A percentile compares a stretch with the other conserved stretches of the same genome.
phyloP scores from a whole-genome alignment of 2,888 invertebrate genomes.

The Phragmatobia fuliginosa region DNA sequence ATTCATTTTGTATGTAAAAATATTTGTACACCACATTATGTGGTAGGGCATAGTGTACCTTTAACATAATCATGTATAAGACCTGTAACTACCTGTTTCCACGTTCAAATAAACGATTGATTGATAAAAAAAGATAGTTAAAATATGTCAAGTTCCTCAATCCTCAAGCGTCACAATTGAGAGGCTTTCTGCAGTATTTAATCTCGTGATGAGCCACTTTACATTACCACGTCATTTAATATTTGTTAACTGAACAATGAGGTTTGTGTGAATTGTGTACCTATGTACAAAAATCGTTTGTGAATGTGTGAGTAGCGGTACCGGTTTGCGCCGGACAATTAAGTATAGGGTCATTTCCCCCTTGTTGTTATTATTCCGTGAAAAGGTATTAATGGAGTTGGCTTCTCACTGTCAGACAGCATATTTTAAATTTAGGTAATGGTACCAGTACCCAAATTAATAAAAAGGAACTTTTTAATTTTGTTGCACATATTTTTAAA shows the following conservation, averaged over 20 bases:
- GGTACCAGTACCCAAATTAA: too few species aligned
- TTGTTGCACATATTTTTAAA: too few species aligned
- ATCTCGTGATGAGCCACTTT: background rate
- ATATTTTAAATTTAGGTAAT: too few species aligned
- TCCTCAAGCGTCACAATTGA: background rate
- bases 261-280: background rate
- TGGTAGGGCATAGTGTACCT: too few species aligned
- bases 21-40: too few species aligned
- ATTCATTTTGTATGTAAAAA: too few species aligned
- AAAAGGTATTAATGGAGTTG: background rate
- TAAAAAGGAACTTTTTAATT: too few species aligned
- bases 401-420: background rate
- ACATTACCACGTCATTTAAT: background rate
- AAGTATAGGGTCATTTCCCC: constrained; percentile 1
- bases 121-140: too few species aligned
- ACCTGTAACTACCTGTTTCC: too few species aligned
- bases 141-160: background rate
- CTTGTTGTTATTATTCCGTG: background rate
- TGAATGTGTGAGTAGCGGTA: background rate
- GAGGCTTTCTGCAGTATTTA: background rate
- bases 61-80: too few species aligned
- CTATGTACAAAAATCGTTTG: background rate
- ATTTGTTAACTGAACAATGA: background rate
- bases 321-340: background rate
- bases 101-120: too few species aligned